A percentile compares a stretch with the other conserved stretches of the same genome.
Conservation (phyloP, 2,888 invertebrate species). For the Troides aeacus region DNA sequence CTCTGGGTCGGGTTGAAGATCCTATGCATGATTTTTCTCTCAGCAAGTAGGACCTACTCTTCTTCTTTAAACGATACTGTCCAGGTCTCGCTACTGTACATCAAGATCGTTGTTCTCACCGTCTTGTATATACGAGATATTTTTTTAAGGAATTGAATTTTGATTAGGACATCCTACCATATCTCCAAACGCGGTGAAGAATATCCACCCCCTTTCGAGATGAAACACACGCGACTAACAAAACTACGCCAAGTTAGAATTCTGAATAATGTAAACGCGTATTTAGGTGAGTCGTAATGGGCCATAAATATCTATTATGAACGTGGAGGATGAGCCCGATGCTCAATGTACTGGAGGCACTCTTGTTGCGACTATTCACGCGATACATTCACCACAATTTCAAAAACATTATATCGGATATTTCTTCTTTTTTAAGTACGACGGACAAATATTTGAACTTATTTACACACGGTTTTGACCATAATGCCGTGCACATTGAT, state of each 20-base stretch:
- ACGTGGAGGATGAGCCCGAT: conserved; percentile 35
- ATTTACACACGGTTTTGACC: too few species aligned
- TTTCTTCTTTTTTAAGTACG: not conserved
- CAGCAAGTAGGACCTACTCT: too few species aligned
- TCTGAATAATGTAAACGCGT: conserved; percentile 28
- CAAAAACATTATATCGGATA: not conserved
- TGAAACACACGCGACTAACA: conserved; percentile 7
- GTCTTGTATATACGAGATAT: too few species aligned
- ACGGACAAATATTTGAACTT: not conserved
- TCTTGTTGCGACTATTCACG: conserved; percentile 5
- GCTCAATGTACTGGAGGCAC: conserved; percentile 24
- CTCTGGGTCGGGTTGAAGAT: too few species aligned
- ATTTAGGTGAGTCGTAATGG: conserved; percentile 36
- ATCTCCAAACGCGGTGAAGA: not conserved
- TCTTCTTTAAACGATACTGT: too few species aligned
- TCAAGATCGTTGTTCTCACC: too few species aligned
- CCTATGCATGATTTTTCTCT: too few species aligned
- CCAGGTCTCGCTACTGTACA: too few species aligned
- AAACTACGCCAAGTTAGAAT: conserved; percentile 21
- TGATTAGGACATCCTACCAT: not conserved
- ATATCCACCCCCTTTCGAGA: conserved; percentile 4
- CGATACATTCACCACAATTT: conserved; percentile 1
- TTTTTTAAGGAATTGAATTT: not conserved
- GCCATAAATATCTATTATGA: conserved; percentile 50
- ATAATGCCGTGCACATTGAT: too few species aligned